Base-by-base conservation (phyloP, 2,888 invertebrate species). In the Xylota sylvarum region DNA sequence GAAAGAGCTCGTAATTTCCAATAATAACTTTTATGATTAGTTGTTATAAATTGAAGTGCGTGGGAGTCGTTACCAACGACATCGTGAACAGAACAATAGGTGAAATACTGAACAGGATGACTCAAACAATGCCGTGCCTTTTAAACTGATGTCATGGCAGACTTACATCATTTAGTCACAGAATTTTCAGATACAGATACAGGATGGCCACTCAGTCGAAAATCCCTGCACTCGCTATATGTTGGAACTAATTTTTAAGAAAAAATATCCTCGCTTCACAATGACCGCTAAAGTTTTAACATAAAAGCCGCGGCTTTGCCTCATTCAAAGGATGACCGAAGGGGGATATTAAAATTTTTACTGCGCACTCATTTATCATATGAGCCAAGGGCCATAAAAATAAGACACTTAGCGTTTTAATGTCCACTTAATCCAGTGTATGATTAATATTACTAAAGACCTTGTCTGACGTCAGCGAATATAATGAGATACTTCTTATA, bases 121-220 rank as follows among this genome's bases (percentile, higher is more conserved):
- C 40, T n/a, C 40, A 40, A 12, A 3, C n/a, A n/a, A 40, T 4
- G n/a, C n/a, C 40, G n/a, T 12, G n/a, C 40, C n/a, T 40, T 40
- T 4, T 0, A n/a, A 40, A n/a, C 40, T 40, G n/a, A 52, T 52
- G 52, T 30, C 52, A 52, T n/a, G n/a, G n/a, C n/a, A 23, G 19
- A 30, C 30, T 52, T 52, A 52, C 52, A 52, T 52, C 52, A 52
- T 52, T 27, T 12, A 10, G 52, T 14, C 4, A 48, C 48, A 19
- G 1, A 32, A 12, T 7, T 12, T 37, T 10, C 7, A 4, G n/a
- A 43, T n/a, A n/a, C 7, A 14, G 14, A 43, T 5, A n/a, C 6
- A 43, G 5, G n/a, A 14, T 14, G 4, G 14, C n/a, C n/a, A n/a
- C n/a, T n/a, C n/a, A 43, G 5, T 1, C 10, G 14, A 43, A n/a